Evolutionary conservation across 2,797 vertebrate genomes (phyloP).

Genomic region (Lates japonicus): DNA sequence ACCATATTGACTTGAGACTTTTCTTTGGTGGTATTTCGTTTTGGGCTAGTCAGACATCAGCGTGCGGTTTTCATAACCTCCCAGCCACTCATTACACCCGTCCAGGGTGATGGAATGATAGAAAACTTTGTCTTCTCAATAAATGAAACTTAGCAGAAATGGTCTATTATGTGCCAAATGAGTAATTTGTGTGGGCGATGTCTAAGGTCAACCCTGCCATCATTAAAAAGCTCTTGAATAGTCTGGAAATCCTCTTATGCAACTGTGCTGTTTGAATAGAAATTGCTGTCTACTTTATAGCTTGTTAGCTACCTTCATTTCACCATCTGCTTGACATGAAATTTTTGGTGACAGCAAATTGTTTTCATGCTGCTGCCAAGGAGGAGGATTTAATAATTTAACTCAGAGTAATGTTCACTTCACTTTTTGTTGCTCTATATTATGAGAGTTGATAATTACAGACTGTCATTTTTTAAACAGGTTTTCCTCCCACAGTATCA

Average conservation of each 20-base stretch:
- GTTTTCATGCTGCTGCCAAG: not conserved
- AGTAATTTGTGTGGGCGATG: conserved; percentile 74
- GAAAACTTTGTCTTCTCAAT: conserved; percentile 71
- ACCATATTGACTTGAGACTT: conserved; percentile 65
- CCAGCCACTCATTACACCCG: conserved; percentile 36
- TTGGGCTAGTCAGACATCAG: conserved; percentile 49
- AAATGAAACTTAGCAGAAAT: conserved; percentile 80
- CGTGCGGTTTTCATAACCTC: conserved; percentile 48
- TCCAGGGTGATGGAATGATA: conserved; percentile 34
- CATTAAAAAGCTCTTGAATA: conserved; percentile 64
- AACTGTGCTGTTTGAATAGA: conserved; percentile 43
- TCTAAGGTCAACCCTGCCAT: conserved; percentile 62
- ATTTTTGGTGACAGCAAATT: conserved; percentile 18
- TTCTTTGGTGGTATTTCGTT: conserved; percentile 63
- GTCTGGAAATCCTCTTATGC: conserved; percentile 57
- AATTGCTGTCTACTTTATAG: conserved; percentile 31
- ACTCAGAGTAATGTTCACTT: not conserved
- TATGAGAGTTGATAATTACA: not conserved
- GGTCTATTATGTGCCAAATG: conserved; percentile 60
- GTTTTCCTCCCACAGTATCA: not conserved
- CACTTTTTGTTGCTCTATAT: conserved; percentile 12
- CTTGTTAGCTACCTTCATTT: conserved; percentile 52
- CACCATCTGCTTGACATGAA: conserved; percentile 28
- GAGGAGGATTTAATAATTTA: not conserved
- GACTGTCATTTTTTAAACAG: not conserved